These are phyloP conservation scores for Casuarius casuarius DNA, from an alignment of 2,113 vertebrate species.

Conservation along the genomic window DNA sequence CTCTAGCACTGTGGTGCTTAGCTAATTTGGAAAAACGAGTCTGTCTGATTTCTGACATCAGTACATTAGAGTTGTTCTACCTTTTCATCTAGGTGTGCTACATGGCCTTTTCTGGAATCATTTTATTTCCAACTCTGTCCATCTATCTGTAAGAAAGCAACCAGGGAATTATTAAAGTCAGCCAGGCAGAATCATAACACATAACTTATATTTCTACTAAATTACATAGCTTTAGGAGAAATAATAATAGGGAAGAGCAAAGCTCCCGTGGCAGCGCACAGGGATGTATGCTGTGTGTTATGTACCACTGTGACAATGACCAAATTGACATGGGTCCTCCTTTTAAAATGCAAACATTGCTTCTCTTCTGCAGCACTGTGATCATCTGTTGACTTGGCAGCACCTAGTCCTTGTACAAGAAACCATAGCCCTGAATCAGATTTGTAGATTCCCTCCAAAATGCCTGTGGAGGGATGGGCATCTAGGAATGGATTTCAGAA, in stretches of 20 bases:
- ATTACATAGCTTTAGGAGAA: not conserved
- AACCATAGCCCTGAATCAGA: not conserved
- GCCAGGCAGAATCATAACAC: not conserved
- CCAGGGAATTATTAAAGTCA: not conserved
- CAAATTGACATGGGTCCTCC: not conserved
- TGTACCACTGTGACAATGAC: not conserved
- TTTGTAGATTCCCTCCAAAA: not conserved
- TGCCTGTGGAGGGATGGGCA: not conserved
- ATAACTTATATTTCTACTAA: not conserved
- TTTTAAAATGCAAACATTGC: not conserved
- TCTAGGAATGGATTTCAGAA: not conserved
- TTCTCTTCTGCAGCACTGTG: not conserved
- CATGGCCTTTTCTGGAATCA: not conserved
- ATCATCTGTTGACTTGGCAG: not conserved
- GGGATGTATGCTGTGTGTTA: not conserved
- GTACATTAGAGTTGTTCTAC: not conserved
- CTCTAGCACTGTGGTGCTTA: not conserved
- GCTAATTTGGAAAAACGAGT: not conserved
- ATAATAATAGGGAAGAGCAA: not conserved
- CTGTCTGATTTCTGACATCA: not conserved
- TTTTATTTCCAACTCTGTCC: not conserved
- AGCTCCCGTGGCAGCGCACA: rapidly evolving
- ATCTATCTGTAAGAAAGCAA: not conserved
- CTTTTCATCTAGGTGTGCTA: not conserved
- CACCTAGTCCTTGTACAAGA: not conserved